Conservation (phyloP, 2,888 invertebrate species). For the Trissolcus brochymenae region DNA sequence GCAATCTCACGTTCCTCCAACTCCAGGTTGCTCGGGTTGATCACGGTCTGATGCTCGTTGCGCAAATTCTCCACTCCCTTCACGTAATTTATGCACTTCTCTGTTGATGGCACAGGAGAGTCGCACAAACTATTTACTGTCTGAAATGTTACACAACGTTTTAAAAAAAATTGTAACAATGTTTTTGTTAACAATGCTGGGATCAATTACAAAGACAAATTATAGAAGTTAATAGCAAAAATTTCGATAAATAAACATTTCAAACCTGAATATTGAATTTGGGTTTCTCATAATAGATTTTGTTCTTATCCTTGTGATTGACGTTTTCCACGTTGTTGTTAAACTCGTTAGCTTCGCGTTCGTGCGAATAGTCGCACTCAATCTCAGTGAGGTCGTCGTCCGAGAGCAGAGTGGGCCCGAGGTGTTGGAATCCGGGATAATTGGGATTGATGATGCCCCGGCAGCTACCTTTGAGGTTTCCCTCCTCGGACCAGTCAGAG, state of each 20-base stretch:
- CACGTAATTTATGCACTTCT: constrained; percentile 73
- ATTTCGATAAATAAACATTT: background rate
- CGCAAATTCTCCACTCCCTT: constrained; percentile 68
- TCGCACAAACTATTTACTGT: constrained; percentile 68
- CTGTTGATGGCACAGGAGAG: constrained; percentile 68
- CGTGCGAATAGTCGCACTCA: constrained; percentile 78
- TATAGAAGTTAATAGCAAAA: background rate
- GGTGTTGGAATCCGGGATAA: constrained; percentile 89
- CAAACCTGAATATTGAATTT: constrained; percentile 78
- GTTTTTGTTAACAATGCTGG: background rate
- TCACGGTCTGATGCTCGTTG: constrained; percentile 41
- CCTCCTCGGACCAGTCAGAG: constrained; percentile 74
- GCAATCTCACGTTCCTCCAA: constrained; percentile 12
- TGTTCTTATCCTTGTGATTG: constrained; percentile 78
- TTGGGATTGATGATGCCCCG: constrained; percentile 89
- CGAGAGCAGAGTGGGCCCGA: constrained; percentile 78
- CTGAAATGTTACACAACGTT: constrained; percentile 56
- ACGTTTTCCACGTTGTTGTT: constrained; percentile 77
- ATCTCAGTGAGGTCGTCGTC: constrained; percentile 76
- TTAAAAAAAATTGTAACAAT: no score
- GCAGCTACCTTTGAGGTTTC: constrained; percentile 75
- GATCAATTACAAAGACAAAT: background rate
- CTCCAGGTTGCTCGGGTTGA: constrained; percentile 21
- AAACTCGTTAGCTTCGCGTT: constrained; percentile 78
- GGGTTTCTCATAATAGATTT: constrained; percentile 79